Evolutionary conservation across 1,140 invertebrate genomes (phyloP).

Genomic region (Drosophila saltans): DNA sequence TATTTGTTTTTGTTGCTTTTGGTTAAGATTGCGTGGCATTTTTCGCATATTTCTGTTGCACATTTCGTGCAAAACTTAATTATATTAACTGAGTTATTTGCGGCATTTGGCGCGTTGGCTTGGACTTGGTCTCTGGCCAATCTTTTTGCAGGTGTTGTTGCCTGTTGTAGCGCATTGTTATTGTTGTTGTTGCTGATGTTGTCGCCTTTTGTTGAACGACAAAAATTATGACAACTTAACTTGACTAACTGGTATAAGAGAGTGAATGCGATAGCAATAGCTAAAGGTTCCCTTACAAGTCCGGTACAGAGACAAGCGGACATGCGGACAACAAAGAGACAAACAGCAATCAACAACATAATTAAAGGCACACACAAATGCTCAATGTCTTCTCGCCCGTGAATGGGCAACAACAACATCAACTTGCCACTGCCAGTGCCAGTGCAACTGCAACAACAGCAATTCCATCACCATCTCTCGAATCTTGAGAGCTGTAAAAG

Average conservation of each 20-base stretch:
- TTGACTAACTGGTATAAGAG: slow-evolving; percentile 72
- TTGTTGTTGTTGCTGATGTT: slow-evolving; percentile 41
- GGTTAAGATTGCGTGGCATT: slow-evolving; percentile 76
- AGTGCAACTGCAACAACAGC: background rate
- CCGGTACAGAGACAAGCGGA: slow-evolving; percentile 50
- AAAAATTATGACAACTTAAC: slow-evolving; percentile 82
- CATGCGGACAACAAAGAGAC: no score
- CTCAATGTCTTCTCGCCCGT: slow-evolving; percentile 33
- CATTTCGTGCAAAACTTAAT: slow-evolving; percentile 82
- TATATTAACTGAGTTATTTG: slow-evolving; percentile 82
- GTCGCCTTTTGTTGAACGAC: slow-evolving; percentile 62
- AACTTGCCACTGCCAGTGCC: slow-evolving; percentile 7
- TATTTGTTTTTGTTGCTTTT: slow-evolving; percentile 28
- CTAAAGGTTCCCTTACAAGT: slow-evolving; percentile 55
- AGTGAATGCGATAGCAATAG: slow-evolving; percentile 33
- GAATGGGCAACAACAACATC: slow-evolving; percentile 3
- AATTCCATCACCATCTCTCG: slow-evolving; percentile 37
- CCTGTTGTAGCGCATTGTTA: slow-evolving; percentile 31
- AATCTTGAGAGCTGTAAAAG: slow-evolving; percentile 19
- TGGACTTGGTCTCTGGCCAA: slow-evolving; percentile 42
- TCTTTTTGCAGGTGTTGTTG: slow-evolving; percentile 41
- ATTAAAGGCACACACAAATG: slow-evolving; percentile 80
- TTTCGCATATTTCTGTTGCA: slow-evolving; percentile 76
- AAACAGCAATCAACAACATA: slow-evolving; percentile 74
- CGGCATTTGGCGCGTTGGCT: slow-evolving; percentile 75